phyloP scores from a whole-genome alignment of 2,888 invertebrate genomes.

The Zygothrica quintamaculata region DNA sequence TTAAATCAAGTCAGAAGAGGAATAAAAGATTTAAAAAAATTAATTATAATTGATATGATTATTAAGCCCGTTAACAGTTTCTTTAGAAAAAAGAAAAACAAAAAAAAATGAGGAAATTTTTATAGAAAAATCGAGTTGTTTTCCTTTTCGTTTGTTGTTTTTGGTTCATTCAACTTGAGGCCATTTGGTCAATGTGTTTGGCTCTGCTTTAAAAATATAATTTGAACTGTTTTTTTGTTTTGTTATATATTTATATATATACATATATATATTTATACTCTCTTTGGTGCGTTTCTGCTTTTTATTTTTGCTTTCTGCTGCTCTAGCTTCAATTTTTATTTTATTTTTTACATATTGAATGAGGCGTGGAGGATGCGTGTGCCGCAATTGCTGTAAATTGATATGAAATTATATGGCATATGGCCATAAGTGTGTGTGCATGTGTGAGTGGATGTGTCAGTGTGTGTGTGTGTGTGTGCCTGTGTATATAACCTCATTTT shows the following conservation, averaged over 20 bases:
- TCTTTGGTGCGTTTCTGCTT: constrained; percentile 22
- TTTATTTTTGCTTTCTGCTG: background rate
- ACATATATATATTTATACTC: constrained; percentile 28
- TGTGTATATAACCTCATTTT: constrained; percentile 52
- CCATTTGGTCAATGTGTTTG: constrained; percentile 29
- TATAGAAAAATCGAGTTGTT: too few species aligned
- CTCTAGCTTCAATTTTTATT: constrained; percentile 4
- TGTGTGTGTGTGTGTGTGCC: constrained; percentile 4
- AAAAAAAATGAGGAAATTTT: constrained; percentile 11
- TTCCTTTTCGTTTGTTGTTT: background rate
- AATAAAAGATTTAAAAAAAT: too few species aligned
- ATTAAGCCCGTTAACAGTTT: too few species aligned
- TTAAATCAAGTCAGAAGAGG: too few species aligned
- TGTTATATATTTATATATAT: too few species aligned
- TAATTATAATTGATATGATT: too few species aligned
- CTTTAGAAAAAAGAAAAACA: too few species aligned
- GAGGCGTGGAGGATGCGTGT: constrained; percentile 38
- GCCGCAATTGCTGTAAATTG: constrained; percentile 65
- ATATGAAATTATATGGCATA: constrained; percentile 51
- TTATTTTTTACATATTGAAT: constrained; percentile 20
- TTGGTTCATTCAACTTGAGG: constrained; percentile 52
- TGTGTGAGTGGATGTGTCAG: background rate
- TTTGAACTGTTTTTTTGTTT: constrained; percentile 30
- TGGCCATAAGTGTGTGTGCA: background rate
- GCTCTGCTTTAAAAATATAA: constrained; percentile 57